phyloP scores from a whole-genome alignment of 2,797 vertebrate genomes.

The Acanthurus tractus region DNA sequence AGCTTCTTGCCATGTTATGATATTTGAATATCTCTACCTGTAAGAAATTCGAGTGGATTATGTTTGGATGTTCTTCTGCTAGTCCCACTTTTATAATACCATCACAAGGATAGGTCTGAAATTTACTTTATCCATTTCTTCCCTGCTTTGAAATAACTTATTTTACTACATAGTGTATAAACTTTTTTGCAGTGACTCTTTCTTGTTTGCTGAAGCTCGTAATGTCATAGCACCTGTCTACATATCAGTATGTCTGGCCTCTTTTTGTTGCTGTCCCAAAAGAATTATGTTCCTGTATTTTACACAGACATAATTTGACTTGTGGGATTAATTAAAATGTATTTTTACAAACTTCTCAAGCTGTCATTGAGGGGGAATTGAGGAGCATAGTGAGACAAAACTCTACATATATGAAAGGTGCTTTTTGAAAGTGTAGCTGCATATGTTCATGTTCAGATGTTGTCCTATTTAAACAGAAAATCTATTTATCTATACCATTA shows the following conservation, averaged over 20 bases:
- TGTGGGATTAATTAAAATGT: too few species aligned
- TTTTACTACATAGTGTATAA: background rate
- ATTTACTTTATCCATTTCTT: background rate
- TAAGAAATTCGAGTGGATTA: constrained; percentile 5
- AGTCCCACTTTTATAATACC: background rate
- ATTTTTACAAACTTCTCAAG: too few species aligned
- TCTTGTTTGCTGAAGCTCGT: background rate
- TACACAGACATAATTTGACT: too few species aligned
- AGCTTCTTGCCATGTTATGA: background rate
- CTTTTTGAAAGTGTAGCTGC: too few species aligned
- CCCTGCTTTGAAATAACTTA: background rate
- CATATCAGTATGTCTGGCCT: background rate
- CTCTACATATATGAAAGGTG: too few species aligned
- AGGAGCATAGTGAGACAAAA: too few species aligned
- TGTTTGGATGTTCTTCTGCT: background rate
- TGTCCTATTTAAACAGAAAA: too few species aligned
- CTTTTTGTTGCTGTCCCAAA: background rate
- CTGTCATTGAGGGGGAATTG: too few species aligned
- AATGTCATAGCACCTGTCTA: background rate
- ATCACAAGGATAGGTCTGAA: background rate
- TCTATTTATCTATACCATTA: too few species aligned
- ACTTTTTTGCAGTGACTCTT: background rate
- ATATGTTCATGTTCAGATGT: too few species aligned
- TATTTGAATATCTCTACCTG: constrained; percentile 3
- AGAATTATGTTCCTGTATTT: background rate